Evolutionary conservation across 2,797 vertebrate genomes (phyloP), one percentile per base, ranked within the genome.

Genomic region (Tapera naevia): DNA sequence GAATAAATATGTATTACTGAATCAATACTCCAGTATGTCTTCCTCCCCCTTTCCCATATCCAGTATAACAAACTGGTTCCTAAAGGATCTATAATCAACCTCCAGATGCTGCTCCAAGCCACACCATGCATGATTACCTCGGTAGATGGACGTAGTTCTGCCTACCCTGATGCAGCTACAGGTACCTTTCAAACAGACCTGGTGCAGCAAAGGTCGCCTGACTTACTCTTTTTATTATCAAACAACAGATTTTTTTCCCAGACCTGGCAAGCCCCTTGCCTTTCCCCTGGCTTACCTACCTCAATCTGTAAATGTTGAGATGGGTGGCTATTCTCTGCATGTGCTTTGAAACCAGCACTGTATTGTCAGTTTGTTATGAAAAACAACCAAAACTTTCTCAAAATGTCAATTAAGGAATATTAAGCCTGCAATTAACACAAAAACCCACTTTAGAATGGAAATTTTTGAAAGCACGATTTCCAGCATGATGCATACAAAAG

Each of bases 301-400:
- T 41, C 43, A n/a, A 30, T 25, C 18, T 17, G 7, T 11, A 61
- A 61, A n/a, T 0, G 0, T 3, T 25, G n/a, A 24, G 53, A 51
- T 33, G 27, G 35, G 62, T 17, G 9, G 11, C 23, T 45, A 1
- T 39, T n/a, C 41, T 50, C 74, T 18, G 18, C 27, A 30, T 1
- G 1, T 13, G 48, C 30, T 71, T 56, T 71, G 25, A 84, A 75
- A 30, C 10, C 22, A 41, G 37, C 0, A 0, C 39, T 64, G 14
- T 41, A 10, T 32, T 33, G 6, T 17, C 32, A 11, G 24, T 23
- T 51, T 75, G 27, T 13, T 25, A 56, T 6, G 13, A 71, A 35
- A 61, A 62, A 82, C 2, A 3, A 23, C 19, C 3, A 23, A 32
- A 6, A 4, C 53, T 46, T 30, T 73, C 21, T 83, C 33, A 33